Evolutionary conservation across 2,113 vertebrate genomes (phyloP).

Genomic region (Paralichthys olivaceus): DNA sequence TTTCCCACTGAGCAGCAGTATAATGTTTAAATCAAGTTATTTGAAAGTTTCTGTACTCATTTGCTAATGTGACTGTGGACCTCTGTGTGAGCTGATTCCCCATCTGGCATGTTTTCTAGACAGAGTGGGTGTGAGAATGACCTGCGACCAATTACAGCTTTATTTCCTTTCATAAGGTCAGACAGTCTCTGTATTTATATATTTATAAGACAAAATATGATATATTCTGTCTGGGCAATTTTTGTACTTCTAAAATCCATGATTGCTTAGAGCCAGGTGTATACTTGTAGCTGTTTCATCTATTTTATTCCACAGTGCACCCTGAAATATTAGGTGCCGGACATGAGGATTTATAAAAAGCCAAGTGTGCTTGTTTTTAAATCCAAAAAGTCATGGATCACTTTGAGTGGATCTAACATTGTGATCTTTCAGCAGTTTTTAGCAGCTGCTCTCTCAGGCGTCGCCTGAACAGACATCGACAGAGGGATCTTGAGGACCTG

Average conservation of each 20-base stretch:
- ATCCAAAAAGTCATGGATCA: constrained; percentile 9
- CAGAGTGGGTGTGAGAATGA: not conserved
- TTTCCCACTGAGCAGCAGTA: not conserved
- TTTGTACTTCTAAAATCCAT: not conserved
- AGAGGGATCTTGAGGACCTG: constrained; percentile 27
- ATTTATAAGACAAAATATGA: not conserved
- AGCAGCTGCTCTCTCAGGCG: constrained; percentile 26
- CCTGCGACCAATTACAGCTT: not conserved
- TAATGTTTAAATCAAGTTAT: constrained; percentile 37
- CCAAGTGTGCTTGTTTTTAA: not conserved
- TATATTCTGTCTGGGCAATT: not conserved
- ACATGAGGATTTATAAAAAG: too few species aligned
- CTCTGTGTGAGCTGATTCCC: not conserved
- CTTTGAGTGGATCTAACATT: not conserved
- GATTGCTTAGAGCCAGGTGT: not conserved
- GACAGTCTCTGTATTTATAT: not conserved
- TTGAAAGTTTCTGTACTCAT: constrained; percentile 2
- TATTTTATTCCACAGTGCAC: not conserved
- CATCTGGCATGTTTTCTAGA: not conserved
- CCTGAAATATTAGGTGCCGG: too few species aligned
- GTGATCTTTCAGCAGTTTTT: not conserved
- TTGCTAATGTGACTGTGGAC: not conserved
- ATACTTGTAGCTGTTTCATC: not conserved
- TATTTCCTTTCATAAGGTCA: not conserved
- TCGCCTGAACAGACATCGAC: constrained; percentile 34